These are phyloP conservation scores for Tineola bisselliella DNA, from an alignment of 2,888 invertebrate genomes.

Conservation along the genomic window DNA sequence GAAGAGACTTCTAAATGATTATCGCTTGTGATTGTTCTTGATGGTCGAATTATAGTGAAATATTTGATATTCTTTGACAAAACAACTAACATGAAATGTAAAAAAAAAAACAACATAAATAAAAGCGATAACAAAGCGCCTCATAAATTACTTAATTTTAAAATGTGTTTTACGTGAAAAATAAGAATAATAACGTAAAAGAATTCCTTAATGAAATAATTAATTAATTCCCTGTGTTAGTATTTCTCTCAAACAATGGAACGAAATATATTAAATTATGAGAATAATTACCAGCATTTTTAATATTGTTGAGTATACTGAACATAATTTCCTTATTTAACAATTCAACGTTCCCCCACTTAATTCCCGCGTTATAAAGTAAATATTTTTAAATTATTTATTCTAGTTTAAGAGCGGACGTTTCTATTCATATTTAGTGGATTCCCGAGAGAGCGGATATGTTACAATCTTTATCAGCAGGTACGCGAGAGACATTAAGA, in stretches of 20 bases:
- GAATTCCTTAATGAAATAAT: background rate
- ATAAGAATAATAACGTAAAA: background rate
- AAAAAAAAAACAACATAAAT: background rate
- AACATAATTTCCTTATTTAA: slow-evolving; percentile 7
- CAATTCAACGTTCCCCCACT: slow-evolving; percentile 16
- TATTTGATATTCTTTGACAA: background rate
- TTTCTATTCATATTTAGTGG: slow-evolving; percentile 3
- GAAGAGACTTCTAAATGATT: background rate
- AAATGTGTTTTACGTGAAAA: background rate
- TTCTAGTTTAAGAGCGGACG: slow-evolving; percentile 12
- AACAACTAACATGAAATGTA: background rate
- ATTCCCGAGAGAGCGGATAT: background rate
- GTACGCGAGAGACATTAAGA: background rate
- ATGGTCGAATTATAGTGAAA: background rate
- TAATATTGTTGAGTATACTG: slow-evolving; percentile 1
- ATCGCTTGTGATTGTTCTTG: slow-evolving; percentile 6
- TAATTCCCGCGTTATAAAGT: slow-evolving; percentile 25
- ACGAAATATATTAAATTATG: background rate
- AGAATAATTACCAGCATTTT: slow-evolving; percentile 6
- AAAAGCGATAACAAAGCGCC: background rate
- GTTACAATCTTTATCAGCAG: background rate
- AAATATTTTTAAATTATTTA: slow-evolving; percentile 33
- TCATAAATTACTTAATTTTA: background rate
- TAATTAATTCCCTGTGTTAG: background rate
- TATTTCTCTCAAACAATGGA: slow-evolving; percentile 4